phyloP scores from a whole-genome alignment of 2,797 vertebrate genomes.

The Urophycis tenuis region DNA sequence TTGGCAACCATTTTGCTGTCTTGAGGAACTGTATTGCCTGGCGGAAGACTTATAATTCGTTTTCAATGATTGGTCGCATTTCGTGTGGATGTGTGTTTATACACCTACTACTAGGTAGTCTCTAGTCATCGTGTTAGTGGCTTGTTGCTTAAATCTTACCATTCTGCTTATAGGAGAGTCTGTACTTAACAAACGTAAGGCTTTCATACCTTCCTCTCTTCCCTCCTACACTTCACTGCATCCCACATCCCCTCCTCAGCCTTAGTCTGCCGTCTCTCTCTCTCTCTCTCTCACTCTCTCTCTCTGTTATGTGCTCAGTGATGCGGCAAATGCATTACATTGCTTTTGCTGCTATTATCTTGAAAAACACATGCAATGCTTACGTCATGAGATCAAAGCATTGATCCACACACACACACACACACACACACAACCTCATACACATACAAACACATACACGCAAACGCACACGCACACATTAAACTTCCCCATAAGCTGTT shows the following conservation, averaged over 20 bases:
- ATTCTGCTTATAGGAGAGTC: background rate
- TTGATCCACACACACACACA: background rate
- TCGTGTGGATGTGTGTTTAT: too few relatives aligned
- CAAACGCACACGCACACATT: background rate
- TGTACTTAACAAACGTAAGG: background rate
- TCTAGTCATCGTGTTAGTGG: too few relatives aligned
- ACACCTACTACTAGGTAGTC: too few relatives aligned
- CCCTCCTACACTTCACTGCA: background rate
- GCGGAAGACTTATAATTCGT: too few relatives aligned
- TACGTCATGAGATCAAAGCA: slow-evolving; percentile 1
- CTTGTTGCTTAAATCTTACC: too few relatives aligned
- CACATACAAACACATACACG: background rate
- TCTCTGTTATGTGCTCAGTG: background rate
- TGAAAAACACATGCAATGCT: background rate
- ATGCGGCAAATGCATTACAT: background rate
- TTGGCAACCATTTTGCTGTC: too few relatives aligned
- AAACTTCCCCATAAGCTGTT: background rate
- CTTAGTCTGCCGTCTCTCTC: too few relatives aligned
- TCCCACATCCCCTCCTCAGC: too few relatives aligned
- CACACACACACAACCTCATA: slow-evolving; percentile 1
- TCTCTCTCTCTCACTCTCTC: too few relatives aligned
- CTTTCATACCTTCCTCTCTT: background rate
- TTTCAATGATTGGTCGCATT: too few relatives aligned
- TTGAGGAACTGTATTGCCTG: too few relatives aligned
- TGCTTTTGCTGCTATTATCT: background rate